Conservation (phyloP, 1,140 invertebrate species). For the Drosophila chauvacae region DNA sequence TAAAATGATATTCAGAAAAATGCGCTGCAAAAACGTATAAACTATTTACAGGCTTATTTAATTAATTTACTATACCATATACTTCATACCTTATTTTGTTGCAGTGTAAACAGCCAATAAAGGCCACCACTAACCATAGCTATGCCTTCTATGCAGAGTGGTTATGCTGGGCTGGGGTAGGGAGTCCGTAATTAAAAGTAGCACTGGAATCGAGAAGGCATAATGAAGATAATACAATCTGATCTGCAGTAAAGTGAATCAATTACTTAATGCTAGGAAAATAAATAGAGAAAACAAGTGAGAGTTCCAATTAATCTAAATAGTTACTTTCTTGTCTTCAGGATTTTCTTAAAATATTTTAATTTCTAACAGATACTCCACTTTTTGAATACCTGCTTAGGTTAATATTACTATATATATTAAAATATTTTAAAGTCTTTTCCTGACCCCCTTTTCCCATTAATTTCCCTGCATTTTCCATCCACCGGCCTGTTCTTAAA, state of each 20-base stretch:
- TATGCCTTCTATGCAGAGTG: not conserved
- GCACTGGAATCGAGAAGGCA: constrained; percentile 1
- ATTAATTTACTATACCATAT: too few species aligned
- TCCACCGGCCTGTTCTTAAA: not conserved
- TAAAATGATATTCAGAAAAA: not conserved
- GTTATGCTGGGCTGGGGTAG: not conserved
- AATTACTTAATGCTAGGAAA: constrained; percentile 3
- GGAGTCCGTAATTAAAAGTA: constrained; percentile 21
- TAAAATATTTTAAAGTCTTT: too few species aligned
- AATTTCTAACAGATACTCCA: not conserved
- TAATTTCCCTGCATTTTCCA: not conserved
- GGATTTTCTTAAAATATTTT: not conserved
- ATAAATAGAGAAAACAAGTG: not conserved
- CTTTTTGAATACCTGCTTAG: too few species aligned
- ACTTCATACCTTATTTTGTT: not conserved
- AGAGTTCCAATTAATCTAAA: not conserved
- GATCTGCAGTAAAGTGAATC: not conserved
- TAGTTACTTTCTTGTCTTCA: not conserved
- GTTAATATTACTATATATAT: not conserved
- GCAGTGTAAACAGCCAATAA: constrained; percentile 7
- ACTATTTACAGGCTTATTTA: too few species aligned
- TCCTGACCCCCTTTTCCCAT: too few species aligned
- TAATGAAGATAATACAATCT: constrained; percentile 27
- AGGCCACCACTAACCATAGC: constrained; percentile 20
- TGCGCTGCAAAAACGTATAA: not conserved